Conservation (phyloP, 2,797 vertebrate genomes). For the Scyliorhinus canicula region DNA sequence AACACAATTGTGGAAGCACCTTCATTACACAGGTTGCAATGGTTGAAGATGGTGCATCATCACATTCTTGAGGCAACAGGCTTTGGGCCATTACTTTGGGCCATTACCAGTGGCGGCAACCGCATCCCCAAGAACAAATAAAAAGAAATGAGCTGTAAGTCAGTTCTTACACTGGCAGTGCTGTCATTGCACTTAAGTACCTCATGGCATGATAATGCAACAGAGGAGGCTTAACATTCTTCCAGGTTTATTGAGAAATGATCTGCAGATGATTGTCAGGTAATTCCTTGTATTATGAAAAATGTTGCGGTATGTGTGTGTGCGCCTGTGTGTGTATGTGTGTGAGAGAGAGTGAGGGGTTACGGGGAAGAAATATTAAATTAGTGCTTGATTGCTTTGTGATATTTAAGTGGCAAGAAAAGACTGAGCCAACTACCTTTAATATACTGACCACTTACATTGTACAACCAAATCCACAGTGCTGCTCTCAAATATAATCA, state of each 20-base stretch:
- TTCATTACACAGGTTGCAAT: not conserved
- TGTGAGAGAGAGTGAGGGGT: not conserved
- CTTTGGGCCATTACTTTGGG: not conserved
- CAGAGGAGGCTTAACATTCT: not conserved
- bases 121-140: not conserved
- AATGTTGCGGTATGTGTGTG: not conserved
- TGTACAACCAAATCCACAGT: not conserved
- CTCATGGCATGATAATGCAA: not conserved
- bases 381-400: not conserved
- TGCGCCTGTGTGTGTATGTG: not conserved
- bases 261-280: not conserved
- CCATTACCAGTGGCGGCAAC: not conserved
- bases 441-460: not conserved
- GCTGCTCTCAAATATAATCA: not conserved
- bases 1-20: not conserved
- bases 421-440: not conserved
- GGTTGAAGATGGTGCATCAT: not conserved
- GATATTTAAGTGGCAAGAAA: not conserved
- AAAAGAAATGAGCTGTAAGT: not conserved
- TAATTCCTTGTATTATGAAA: constrained; percentile 13
- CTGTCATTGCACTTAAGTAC: no score
- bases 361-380: not conserved
- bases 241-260: not conserved
- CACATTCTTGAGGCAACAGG: not conserved
- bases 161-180: not conserved